Evolutionary conservation across 1,140 invertebrate species (phyloP).

Genomic region (Temnothorax curvispinosus): DNA sequence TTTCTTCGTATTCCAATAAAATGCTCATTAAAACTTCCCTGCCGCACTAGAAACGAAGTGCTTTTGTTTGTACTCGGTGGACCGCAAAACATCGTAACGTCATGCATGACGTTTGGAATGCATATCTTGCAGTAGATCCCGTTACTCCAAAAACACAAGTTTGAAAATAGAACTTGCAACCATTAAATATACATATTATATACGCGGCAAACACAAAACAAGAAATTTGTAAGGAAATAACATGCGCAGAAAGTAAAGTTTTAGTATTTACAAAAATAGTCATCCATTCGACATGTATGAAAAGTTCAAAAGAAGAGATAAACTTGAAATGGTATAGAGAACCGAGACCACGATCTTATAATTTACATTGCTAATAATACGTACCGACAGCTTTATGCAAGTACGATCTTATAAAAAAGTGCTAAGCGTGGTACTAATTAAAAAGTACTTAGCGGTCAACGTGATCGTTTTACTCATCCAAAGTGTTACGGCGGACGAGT

Average conservation of each 20-base stretch:
- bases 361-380: background rate
- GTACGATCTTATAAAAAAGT: background rate
- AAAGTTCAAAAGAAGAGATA: background rate
- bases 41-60: background rate
- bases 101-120: background rate
- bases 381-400: background rate
- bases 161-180: background rate
- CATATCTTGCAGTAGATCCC: background rate
- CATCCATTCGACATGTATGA: background rate
- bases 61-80: conserved; percentile 10
- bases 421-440: conserved; percentile 7
- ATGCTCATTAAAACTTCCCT: conserved; percentile 35
- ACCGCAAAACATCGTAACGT: background rate
- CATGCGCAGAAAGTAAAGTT: background rate
- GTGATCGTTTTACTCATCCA: background rate
- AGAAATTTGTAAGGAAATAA: background rate
- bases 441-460: conserved; percentile 6
- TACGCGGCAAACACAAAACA: background rate
- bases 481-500: background rate
- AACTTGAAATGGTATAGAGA: background rate
- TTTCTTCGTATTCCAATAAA: background rate
- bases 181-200: background rate
- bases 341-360: background rate
- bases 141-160: conserved; percentile 14
- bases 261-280: background rate